Percentiles rank a stretch among this genome's conserved stretches.
phyloP scores from a whole-genome alignment of 2,113 vertebrate species.

The Astur gentilis region DNA sequence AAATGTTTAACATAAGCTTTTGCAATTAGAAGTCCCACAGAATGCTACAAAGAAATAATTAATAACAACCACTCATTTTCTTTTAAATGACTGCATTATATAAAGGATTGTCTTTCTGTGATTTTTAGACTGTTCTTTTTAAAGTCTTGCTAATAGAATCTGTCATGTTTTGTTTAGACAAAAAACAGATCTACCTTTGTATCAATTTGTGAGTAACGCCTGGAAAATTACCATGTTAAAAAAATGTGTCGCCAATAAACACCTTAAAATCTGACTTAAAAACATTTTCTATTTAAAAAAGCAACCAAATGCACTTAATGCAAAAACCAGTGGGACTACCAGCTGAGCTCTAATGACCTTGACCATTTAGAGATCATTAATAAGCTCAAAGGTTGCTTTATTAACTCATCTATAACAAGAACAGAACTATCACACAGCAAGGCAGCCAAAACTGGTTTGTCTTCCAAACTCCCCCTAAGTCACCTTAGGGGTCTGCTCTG shows the following conservation, averaged over 20 bases:
- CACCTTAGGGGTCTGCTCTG: not conserved
- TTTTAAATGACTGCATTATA: not conserved
- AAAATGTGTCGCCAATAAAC: not conserved
- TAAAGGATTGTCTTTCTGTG: not conserved
- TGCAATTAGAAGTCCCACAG: not conserved
- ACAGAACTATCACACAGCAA: not conserved
- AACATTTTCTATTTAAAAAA: not conserved
- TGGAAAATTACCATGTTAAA: not conserved
- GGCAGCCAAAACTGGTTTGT: not conserved
- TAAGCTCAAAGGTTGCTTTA: not conserved
- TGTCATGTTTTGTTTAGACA: not conserved
- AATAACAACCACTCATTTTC: not conserved
- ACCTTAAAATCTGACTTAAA: not conserved
- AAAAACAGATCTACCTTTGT: not conserved
- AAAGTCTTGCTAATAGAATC: not conserved
- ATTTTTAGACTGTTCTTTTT: not conserved
- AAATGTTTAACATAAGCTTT: not conserved
- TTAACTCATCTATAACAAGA: not conserved
- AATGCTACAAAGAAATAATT: not conserved
- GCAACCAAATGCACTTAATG: not conserved
- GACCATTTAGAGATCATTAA: not conserved
- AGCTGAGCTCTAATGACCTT: not conserved
- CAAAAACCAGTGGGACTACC: not conserved
- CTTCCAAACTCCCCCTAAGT: not conserved
- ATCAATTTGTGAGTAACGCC: not conserved